Percentiles rank a stretch among this genome's conserved stretches.
Evolutionary conservation across 2,888 invertebrate genomes (phyloP).

Genomic region (Dicranocentrus wangi): DNA sequence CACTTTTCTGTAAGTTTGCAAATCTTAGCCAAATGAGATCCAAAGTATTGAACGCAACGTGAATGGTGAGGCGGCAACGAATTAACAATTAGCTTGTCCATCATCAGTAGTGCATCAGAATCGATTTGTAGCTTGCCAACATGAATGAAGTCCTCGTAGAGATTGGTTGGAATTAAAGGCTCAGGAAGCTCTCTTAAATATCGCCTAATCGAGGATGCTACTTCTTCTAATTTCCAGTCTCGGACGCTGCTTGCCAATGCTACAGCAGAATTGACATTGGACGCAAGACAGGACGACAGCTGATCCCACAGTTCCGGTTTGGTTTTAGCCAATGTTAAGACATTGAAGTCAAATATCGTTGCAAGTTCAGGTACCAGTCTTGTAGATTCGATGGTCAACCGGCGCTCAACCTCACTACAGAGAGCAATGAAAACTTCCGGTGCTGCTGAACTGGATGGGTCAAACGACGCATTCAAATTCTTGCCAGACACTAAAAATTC

Average conservation of each 20-base stretch:
- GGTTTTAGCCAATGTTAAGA: slow-evolving; percentile 47
- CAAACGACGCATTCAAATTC: slow-evolving; percentile 80
- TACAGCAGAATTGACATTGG: slow-evolving; percentile 43
- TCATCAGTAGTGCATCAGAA: slow-evolving; percentile 69
- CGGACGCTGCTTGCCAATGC: slow-evolving; percentile 38
- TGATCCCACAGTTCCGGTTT: slow-evolving; percentile 60
- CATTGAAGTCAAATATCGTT: slow-evolving; percentile 54
- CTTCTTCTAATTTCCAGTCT: slow-evolving; percentile 73
- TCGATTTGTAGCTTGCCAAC: slow-evolving; percentile 68
- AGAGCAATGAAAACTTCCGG: slow-evolving; percentile 78
- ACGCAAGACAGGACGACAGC: slow-evolving; percentile 45
- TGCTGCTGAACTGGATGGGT: slow-evolving; percentile 78
- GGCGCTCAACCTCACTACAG: slow-evolving; percentile 66
- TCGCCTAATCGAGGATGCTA: slow-evolving; percentile 81
- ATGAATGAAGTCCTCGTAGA: slow-evolving; percentile 82
- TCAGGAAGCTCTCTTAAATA: slow-evolving; percentile 84
- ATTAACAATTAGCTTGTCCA: slow-evolving; percentile 69
- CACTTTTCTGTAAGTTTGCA: slow-evolving; percentile 63
- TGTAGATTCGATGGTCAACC: slow-evolving; percentile 60
- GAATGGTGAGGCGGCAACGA: slow-evolving; percentile 69
- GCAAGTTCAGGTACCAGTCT: slow-evolving; percentile 64
- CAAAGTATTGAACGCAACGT: slow-evolving; percentile 69
- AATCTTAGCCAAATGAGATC: slow-evolving; percentile 69
- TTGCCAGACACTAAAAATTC: slow-evolving; percentile 78
- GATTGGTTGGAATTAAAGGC: slow-evolving; percentile 84